Evolutionary conservation across 2,113 vertebrate genomes (phyloP).

Genomic region (Platysternon megacephalum): DNA sequence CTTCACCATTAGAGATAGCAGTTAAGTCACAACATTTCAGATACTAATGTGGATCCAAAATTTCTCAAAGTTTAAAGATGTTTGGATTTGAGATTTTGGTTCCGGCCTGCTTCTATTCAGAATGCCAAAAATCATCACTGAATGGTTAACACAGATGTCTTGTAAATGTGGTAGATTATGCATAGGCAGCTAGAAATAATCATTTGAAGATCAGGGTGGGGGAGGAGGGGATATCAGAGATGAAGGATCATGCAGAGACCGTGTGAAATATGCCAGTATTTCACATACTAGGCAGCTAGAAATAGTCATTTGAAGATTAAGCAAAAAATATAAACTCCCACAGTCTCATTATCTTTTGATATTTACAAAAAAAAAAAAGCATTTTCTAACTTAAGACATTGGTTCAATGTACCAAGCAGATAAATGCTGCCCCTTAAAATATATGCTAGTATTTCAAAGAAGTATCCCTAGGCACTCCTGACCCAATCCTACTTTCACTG

Average conservation of each 20-base stretch:
- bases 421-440: neutral
- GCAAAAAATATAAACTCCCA: neutral
- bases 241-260: slow-evolving; percentile 11
- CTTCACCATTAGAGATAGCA: neutral
- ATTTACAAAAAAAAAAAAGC: slow-evolving; percentile 7
- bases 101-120: neutral
- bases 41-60: neutral
- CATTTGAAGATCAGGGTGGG: neutral
- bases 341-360: neutral
- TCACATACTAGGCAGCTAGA: neutral
- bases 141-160: neutral
- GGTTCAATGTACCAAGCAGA: neutral
- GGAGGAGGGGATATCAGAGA: neutral
- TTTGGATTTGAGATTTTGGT: neutral
- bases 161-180: neutral
- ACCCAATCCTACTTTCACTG: neutral
- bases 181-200: neutral
- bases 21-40: neutral
- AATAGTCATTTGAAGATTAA: neutral
- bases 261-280: slow-evolving; percentile 17
- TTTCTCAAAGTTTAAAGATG: neutral
- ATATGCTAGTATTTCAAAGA: neutral
- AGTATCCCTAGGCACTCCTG: neutral
- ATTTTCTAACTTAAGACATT: slow-evolving; percentile 3
- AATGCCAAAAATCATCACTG: neutral